Conservation (phyloP, 2,797 vertebrate genomes). For the Buceros bicornis region DNA sequence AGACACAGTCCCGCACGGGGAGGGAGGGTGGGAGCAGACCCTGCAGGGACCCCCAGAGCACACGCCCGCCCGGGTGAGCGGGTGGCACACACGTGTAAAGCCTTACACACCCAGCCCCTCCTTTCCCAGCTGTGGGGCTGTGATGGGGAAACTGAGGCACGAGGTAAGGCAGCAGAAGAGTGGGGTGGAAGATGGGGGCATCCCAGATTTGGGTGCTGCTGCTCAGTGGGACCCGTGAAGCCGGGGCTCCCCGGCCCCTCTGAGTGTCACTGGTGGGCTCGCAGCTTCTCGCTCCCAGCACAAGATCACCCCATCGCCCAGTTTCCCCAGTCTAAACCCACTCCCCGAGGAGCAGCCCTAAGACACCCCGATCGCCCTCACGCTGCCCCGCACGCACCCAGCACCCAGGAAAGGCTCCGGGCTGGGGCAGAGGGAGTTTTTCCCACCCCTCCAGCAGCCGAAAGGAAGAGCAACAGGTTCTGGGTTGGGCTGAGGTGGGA, state of each 20-base stretch:
- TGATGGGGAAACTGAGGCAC: not conserved
- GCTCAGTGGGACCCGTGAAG: not conserved
- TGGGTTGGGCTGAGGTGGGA: not conserved
- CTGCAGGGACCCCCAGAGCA: no score
- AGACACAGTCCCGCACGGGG: fast-evolving
- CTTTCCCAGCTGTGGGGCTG: not conserved
- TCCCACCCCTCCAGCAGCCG: not conserved
- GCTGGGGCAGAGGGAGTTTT: not conserved
- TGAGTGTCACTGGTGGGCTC: fast-evolving
- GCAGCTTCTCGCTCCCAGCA: fast-evolving
- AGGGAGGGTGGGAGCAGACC: not conserved
- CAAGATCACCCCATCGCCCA: fast-evolving
- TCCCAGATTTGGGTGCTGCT: not conserved
- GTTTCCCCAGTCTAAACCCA: not conserved
- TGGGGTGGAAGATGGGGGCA: not conserved
- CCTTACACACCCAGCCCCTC: not conserved
- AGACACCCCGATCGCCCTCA: not conserved
- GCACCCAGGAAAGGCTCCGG: not conserved
- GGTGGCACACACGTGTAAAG: not conserved
- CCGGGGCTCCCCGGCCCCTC: not conserved
- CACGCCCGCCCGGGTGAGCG: not conserved
- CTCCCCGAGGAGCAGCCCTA: not conserved
- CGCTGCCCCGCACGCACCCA: not conserved
- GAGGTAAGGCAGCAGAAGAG: fast-evolving
- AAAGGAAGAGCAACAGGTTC: conserved; percentile 51